Conservation (phyloP, 2,113 vertebrate genomes). For the Mus pahari region DNA sequence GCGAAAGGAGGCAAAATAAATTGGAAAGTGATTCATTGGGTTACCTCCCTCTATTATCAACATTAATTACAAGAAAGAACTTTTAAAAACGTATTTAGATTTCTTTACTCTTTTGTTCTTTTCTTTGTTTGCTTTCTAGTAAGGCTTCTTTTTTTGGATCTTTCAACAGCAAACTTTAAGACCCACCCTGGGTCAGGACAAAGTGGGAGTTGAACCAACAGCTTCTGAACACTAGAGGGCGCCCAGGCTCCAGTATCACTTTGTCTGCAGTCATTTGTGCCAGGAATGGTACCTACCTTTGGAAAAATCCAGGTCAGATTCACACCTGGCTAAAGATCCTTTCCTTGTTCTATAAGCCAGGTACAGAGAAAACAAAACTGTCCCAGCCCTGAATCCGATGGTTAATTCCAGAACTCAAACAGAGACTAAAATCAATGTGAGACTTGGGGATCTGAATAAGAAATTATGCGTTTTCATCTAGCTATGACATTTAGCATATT, state of each 20-base stretch:
- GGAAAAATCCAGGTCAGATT: slow-evolving; percentile 57
- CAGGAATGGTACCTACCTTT: neutral
- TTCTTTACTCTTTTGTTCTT: neutral
- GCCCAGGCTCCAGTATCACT: slow-evolving; percentile 60
- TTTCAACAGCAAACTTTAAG: neutral
- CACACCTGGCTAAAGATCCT: slow-evolving; percentile 42
- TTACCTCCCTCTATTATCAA: neutral
- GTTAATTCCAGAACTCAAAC: slow-evolving; percentile 45
- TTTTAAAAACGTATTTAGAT: neutral
- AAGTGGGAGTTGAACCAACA: neutral
- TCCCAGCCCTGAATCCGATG: neutral
- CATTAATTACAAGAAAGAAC: neutral
- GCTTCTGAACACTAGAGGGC: slow-evolving; percentile 76
- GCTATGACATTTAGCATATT: slow-evolving; percentile 22
- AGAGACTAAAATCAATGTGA: slow-evolving; percentile 45
- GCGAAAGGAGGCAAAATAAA: neutral
- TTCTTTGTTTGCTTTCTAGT: neutral
- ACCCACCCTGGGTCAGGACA: neutral
- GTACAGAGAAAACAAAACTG: neutral
- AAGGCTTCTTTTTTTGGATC: neutral
- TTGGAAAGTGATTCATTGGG: neutral
- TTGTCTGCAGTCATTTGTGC: neutral
- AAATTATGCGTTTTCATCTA: neutral
- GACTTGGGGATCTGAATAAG: slow-evolving; percentile 22
- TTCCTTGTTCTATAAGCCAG: slow-evolving; percentile 49